These are phyloP conservation scores for Solea senegalensis DNA, from an alignment of 2,113 vertebrate genomes.

Conservation along the genomic window DNA sequence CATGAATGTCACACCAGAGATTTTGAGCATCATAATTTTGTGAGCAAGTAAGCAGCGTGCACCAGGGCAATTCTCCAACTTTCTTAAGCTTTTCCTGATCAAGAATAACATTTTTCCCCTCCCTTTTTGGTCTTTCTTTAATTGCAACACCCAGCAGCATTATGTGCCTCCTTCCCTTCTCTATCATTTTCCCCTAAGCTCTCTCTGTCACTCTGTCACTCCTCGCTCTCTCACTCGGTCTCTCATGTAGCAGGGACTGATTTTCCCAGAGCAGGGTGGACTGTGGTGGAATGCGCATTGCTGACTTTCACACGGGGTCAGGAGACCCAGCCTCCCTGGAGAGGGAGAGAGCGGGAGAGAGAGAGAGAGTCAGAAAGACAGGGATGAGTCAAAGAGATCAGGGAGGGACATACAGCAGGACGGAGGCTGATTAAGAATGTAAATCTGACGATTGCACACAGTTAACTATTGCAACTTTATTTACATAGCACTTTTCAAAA, in stretches of 20 bases:
- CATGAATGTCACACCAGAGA: constrained; percentile 17
- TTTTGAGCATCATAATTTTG: neutral
- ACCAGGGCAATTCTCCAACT: neutral
- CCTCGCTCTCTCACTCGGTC: constrained; percentile 15
- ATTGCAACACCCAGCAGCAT: constrained; percentile 14
- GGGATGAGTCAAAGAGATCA: constrained; percentile 60
- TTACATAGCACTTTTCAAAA: too few relatives aligned
- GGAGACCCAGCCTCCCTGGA: constrained; percentile 80
- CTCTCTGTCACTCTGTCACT: neutral
- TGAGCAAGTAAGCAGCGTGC: too few relatives aligned
- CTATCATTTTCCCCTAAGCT: constrained; percentile 29
- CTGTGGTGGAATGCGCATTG: constrained; percentile 87
- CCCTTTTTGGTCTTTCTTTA: neutral
- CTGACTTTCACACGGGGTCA: constrained; percentile 86
- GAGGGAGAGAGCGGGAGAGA: constrained; percentile 25
- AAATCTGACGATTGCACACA: too few relatives aligned
- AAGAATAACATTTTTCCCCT: neutral
- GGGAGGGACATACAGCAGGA: constrained; percentile 31
- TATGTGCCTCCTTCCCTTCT: constrained; percentile 15
- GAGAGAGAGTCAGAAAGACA: constrained; percentile 34
- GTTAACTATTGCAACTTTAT: too few relatives aligned
- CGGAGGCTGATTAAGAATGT: constrained; percentile 21
- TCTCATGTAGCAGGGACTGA: constrained; percentile 62
- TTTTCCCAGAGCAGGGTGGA: constrained; percentile 88
- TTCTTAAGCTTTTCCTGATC: neutral